Conservation (phyloP, 2,113 vertebrate genomes). For the Microcebus murinus region DNA sequence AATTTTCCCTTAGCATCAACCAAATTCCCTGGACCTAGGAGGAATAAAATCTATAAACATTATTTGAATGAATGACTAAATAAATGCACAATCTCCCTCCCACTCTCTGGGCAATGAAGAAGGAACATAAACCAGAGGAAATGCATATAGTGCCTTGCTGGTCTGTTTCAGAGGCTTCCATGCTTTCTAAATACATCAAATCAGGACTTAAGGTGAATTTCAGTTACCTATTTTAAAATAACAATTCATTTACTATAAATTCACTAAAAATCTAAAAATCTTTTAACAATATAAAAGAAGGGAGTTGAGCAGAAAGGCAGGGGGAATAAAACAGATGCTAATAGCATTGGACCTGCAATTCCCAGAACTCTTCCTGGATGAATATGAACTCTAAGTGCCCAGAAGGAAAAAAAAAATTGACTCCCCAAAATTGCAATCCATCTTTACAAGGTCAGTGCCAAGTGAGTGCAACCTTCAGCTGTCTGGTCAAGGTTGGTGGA, state of each 20-base stretch:
- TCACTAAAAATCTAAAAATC: background rate
- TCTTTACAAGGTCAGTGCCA: slow-evolving; percentile 64
- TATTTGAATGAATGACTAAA: background rate
- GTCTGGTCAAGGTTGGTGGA: slow-evolving; percentile 34
- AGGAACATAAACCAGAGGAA: background rate
- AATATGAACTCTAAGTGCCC: slow-evolving; percentile 28
- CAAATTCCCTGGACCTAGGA: background rate
- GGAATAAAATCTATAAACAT: background rate
- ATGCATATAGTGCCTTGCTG: background rate
- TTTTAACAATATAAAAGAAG: slow-evolving; percentile 53
- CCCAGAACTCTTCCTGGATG: slow-evolving; percentile 24
- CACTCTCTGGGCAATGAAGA: background rate
- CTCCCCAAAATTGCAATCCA: slow-evolving; percentile 26
- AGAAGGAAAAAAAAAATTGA: slow-evolving; percentile 57
- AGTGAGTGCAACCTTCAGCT: slow-evolving; percentile 13
- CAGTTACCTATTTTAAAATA: slow-evolving; percentile 21
- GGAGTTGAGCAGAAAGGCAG: background rate
- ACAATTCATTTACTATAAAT: background rate
- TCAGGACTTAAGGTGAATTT: background rate
- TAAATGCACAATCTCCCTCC: background rate
- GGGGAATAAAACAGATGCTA: background rate
- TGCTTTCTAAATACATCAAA: background rate
- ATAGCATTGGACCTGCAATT: slow-evolving; percentile 20
- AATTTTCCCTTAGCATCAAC: background rate
- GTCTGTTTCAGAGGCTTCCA: background rate